Evolutionary conservation across 2,888 invertebrate genomes (phyloP).

Genomic region (Lasioglossum leucozonium): DNA sequence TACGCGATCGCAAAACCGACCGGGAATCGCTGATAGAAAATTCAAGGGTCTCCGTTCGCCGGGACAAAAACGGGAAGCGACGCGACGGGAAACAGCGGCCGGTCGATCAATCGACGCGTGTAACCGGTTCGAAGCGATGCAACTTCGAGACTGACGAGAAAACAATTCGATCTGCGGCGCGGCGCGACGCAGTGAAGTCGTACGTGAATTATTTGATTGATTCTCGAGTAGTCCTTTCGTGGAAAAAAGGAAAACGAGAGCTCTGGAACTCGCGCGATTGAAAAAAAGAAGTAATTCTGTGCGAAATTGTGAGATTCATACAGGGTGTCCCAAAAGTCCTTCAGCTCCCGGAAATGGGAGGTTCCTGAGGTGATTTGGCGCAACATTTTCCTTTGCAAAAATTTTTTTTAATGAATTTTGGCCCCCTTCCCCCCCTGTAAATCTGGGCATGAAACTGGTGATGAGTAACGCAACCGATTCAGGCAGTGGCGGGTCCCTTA

Average conservation of each 20-base stretch:
- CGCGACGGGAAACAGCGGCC: conserved; percentile 41
- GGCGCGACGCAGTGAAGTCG: conserved; percentile 2
- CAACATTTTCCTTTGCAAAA: too few species aligned
- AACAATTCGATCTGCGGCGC: conserved; percentile 28
- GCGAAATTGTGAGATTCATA: too few species aligned
- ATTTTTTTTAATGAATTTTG: too few species aligned
- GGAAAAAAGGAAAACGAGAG: neutral
- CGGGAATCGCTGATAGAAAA: conserved; percentile 35
- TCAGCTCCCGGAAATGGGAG: too few species aligned
- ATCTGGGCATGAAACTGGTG: neutral
- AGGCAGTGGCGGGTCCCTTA: too few species aligned
- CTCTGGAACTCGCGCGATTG: neutral
- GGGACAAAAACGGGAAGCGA: conserved; percentile 28
- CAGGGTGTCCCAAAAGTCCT: too few species aligned
- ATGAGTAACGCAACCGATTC: too few species aligned
- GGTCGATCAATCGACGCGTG: conserved; percentile 39
- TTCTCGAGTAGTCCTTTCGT: conserved; percentile 3
- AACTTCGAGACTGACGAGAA: conserved; percentile 28
- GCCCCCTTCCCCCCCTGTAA: too few species aligned
- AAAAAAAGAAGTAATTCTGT: neutral
- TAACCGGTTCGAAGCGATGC: conserved; percentile 23
- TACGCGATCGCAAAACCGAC: conserved; percentile 20
- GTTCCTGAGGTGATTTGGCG: too few species aligned
- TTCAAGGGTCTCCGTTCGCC: conserved; percentile 28
- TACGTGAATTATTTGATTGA: conserved; percentile 28